Base-by-base conservation (phyloP, 1,140 invertebrate species). In the Laodelphax striatellus region DNA sequence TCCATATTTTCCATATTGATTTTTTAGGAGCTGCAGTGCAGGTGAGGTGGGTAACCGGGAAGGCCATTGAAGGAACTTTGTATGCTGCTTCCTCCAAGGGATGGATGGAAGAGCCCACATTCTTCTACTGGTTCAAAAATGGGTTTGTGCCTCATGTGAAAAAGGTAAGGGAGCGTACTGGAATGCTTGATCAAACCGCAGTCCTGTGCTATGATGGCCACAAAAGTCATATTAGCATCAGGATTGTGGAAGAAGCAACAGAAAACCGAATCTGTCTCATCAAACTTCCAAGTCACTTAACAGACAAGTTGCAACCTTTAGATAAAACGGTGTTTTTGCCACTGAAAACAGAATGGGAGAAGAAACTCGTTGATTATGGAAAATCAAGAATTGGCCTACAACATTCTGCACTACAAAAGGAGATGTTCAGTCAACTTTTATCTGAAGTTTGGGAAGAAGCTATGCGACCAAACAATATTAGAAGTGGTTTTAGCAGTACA, bases 1-100 rank as follows among this genome's bases (percentile, higher is more conserved):
- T n/a, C n/a, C n/a, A n/a, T n/a, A n/a, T n/a, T n/a, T n/a, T 17
- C 67, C 70, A 17, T 57, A 72, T 73, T 58, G 60, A 71, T 38
- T 67, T 66, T 55, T 66, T 70, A 67, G 69, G 67, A 21, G 38
- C 31, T 52, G 63, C 58, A 52, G 66, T 70, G 52, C 70, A 71
- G 63, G 50, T 68, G 8, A 52, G 67, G 22, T 72, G 70, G 70
- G 62, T 55, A 55, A 3, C 34, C 34, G 65, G 65, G n/a, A 21
- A 64, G 21, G 61, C 65, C 17, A 56, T 62, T 17, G 68, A 65
- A 28, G 68, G 68, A 61, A 71, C 70, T 6, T 50, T 64, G 19
- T 70, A 72, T 62, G 60, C 66, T 16, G 63, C 65, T 28, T 67
- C 67, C 0, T 62, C 61, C 34, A 72, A 72, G 62, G 70, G 65